Evolutionary conservation across 37 sponge, comb jelly and placozoan species (phyloP), one percentile per base, ranked within the genome.

Genomic region (Mnemiopsis leidyi): DNA sequence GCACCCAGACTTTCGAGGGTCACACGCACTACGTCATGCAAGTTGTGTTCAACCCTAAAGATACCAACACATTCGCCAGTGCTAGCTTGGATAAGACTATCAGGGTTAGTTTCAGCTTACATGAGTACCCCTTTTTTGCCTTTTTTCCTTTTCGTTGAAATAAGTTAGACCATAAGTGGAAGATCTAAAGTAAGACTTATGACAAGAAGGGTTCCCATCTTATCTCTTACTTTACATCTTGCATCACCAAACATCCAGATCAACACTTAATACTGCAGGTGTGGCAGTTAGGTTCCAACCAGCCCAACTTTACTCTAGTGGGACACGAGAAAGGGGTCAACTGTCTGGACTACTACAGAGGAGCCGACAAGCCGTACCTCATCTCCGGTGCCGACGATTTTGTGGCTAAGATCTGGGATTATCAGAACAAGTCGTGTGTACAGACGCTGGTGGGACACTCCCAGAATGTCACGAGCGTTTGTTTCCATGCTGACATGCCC

Each of bases 11-110:
- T 32, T 97, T 98, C 79, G 99, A 98, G 83, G 99, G 99, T 23
- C 99, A 98, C 95, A 82, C 95, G 40, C 99, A 98, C 83, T 98
- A 97, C 76, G 97, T 98, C 92, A 98, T 98, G 99, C 96, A 96
- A 95, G 95, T 98, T 31, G 99, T 96, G 9, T 93, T 98, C 93
- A 98, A 98, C 94, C 99, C 99, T 32, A 98, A 98, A 92, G 99
- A 98, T 94, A 97, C 94, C 95, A 98, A 98, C 96, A 97, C 96
- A 92, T 98, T 98, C 93, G 99, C 96, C 69, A 97, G 96, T 93
- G 96, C 96, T 67, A 96, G 96, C 33, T 95, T 98, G 23, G 99
- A 98, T 92, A 92, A 95, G 30, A 97, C 96, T 25, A 95, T 98
- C 92, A 96, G 97, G 95, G 97, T 95, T 20, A 82, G 90, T 18